phyloP scores from a whole-genome alignment of 2,888 invertebrate genomes.

The Cryptocephalus moraei region DNA sequence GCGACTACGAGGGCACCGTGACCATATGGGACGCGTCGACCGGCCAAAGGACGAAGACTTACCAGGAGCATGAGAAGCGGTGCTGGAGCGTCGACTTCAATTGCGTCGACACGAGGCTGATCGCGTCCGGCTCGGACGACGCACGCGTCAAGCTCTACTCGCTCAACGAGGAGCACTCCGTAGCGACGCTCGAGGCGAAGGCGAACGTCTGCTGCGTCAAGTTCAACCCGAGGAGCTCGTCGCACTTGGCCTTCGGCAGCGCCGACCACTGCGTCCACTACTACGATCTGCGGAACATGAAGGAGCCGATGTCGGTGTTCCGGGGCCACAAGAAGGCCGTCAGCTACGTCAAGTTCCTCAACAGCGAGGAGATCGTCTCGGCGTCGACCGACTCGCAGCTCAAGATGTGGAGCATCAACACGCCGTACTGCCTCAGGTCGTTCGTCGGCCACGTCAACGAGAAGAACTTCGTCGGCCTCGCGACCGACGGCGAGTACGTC shows the following conservation, averaged over 20 bases:
- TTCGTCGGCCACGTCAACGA: slow-evolving; percentile 90
- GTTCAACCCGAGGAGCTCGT: slow-evolving; percentile 74
- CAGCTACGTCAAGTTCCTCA: slow-evolving; percentile 86
- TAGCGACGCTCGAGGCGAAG: slow-evolving; percentile 82
- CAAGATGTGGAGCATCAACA: slow-evolving; percentile 81
- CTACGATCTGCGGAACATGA: slow-evolving; percentile 80
- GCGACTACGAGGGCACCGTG: slow-evolving; percentile 91
- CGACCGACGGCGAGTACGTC: slow-evolving; percentile 84
- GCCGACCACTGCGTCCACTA: slow-evolving; percentile 96
- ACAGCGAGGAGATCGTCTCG: slow-evolving; percentile 75
- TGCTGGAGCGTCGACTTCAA: slow-evolving; percentile 97
- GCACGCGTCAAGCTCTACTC: slow-evolving; percentile 89
- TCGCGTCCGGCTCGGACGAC: slow-evolving; percentile 90
- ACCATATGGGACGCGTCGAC: slow-evolving; percentile 86
- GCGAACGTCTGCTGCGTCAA: slow-evolving; percentile 95
- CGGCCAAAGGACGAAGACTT: slow-evolving; percentile 61
- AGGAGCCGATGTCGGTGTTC: slow-evolving; percentile 71
- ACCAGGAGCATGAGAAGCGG: slow-evolving; percentile 86
- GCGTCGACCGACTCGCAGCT: slow-evolving; percentile 87
- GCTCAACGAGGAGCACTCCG: slow-evolving; percentile 74
- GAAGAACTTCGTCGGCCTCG: slow-evolving; percentile 91
- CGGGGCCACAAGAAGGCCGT: slow-evolving; percentile 80
- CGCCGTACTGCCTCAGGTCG: slow-evolving; percentile 67
- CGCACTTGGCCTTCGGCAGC: slow-evolving; percentile 89
- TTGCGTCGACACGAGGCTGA: slow-evolving; percentile 75